Conservation (phyloP, 2,113 vertebrate genomes). For the Motacilla tschutschensis region DNA sequence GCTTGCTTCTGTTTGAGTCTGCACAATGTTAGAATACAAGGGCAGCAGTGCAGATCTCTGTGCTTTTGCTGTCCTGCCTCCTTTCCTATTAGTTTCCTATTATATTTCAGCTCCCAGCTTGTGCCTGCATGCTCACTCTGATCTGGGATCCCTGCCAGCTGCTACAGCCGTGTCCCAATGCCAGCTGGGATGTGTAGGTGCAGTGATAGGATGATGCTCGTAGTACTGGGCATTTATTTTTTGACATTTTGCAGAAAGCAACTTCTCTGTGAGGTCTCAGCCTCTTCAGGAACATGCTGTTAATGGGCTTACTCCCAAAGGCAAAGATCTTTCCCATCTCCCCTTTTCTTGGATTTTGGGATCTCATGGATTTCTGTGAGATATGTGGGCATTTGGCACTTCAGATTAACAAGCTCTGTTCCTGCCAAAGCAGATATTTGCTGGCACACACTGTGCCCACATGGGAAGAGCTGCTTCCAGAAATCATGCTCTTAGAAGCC, state of each 20-base stretch:
- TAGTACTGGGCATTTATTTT: background rate
- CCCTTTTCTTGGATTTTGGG: background rate
- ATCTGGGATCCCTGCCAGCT: background rate
- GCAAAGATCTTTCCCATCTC: background rate
- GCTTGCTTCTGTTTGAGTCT: background rate
- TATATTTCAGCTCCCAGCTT: background rate
- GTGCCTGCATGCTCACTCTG: background rate
- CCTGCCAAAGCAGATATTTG: background rate
- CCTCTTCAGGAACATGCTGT: background rate
- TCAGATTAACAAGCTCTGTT: background rate
- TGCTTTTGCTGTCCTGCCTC: background rate
- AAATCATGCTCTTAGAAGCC: background rate
- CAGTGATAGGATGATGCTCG: background rate
- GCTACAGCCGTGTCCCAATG: background rate
- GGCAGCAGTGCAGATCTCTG: background rate
- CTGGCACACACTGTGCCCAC: background rate
- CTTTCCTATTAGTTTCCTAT: background rate
- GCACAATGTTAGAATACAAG: background rate
- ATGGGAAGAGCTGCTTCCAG: background rate
- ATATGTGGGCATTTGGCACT: background rate
- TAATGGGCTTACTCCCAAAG: background rate
- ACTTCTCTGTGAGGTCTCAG: background rate
- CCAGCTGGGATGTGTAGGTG: background rate
- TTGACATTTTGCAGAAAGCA: background rate
- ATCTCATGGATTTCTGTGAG: background rate